Conservation (phyloP, 2,888 invertebrate species). For the Apamea sordens region DNA sequence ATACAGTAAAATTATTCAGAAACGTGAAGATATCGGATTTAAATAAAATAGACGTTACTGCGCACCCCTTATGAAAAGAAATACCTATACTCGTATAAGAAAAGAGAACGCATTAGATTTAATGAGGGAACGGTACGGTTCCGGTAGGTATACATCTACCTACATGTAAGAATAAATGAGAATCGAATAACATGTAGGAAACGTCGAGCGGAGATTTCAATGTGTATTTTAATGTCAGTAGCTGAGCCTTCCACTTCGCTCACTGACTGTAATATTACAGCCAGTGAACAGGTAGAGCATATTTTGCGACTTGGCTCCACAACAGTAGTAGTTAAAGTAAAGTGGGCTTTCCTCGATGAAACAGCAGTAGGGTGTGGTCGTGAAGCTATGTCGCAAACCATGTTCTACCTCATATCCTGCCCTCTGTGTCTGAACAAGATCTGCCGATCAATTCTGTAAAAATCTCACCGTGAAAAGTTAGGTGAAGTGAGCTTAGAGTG, state of each 20-base stretch:
- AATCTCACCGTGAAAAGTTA: no score
- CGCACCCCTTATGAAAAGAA: conserved; percentile 9
- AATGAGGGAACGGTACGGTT: conserved; percentile 30
- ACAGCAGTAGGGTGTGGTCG: no score
- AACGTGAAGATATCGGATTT: conserved; percentile 14
- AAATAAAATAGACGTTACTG: conserved; percentile 38
- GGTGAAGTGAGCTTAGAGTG: no score
- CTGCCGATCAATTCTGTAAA: no score
- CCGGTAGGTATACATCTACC: background rate
- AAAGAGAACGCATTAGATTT: conserved; percentile 32
- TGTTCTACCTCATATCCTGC: no score
- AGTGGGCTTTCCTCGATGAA: no score
- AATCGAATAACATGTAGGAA: conserved; percentile 4
- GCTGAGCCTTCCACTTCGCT: background rate
- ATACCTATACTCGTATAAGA: conserved; percentile 2
- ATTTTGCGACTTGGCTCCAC: no score
- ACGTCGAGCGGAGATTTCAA: background rate
- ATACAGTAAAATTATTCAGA: conserved; percentile 20
- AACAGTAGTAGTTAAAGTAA: no score
- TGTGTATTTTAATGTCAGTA: background rate
- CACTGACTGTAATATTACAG: background rate
- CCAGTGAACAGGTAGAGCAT: background rate
- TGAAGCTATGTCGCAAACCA: no score
- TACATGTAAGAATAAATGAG: conserved; percentile 24
- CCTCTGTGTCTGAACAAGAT: no score